A percentile compares a stretch with the other conserved stretches of the same genome.
Conservation (phyloP, 2,113 vertebrate genomes). For the Poeciliopsis prolifica region DNA sequence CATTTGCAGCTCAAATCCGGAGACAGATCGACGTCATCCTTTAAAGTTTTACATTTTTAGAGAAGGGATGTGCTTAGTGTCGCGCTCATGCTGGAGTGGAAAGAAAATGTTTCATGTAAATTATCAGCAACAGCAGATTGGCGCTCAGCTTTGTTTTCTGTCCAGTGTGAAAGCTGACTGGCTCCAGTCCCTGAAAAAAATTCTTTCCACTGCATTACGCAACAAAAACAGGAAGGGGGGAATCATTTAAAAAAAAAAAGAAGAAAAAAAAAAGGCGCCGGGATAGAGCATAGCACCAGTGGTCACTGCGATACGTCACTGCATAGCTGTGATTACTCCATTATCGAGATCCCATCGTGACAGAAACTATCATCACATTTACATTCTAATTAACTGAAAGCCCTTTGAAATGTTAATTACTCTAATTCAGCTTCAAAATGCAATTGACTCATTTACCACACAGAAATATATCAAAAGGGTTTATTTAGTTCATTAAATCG, state of each 20-base stretch:
- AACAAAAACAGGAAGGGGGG: constrained; percentile 68
- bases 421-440: background rate
- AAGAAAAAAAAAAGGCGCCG: constrained; percentile 42
- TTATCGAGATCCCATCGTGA: constrained; percentile 9
- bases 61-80: background rate
- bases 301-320: constrained; percentile 41
- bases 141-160: constrained; percentile 40
- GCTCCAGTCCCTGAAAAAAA: constrained; percentile 44
- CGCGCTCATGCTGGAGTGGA: constrained; percentile 7
- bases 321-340: constrained; percentile 29
- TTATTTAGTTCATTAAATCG: background rate
- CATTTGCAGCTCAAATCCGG: background rate
- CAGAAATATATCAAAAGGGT: background rate
- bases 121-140: constrained; percentile 25
- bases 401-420: too few species aligned
- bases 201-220: constrained; percentile 57
- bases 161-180: constrained; percentile 49
- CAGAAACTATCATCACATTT: constrained; percentile 11
- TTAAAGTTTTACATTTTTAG: background rate
- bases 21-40: background rate
- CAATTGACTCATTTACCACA: background rate
- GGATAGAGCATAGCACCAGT: constrained; percentile 42
- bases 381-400: background rate
- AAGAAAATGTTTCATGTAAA: background rate
- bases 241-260: constrained; percentile 12